Percentiles rank a stretch among this genome's conserved stretches.
Conservation (phyloP, 2,113 vertebrate species). For the Gallinago media region DNA sequence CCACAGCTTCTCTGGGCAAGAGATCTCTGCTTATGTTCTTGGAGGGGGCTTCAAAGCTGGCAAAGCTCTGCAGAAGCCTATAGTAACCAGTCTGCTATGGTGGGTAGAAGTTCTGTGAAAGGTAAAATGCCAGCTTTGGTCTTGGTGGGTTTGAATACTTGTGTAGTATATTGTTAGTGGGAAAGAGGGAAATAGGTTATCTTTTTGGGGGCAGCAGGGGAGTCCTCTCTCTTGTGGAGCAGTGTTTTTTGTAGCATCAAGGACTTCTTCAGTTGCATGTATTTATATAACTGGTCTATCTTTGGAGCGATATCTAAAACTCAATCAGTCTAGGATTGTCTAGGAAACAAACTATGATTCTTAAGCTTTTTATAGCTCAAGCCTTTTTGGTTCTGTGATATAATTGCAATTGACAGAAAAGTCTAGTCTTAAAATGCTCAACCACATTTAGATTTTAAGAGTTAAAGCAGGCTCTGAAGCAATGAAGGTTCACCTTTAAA, state of each 20-base stretch:
- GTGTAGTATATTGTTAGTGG: background rate
- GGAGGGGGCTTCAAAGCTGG: background rate
- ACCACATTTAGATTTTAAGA: background rate
- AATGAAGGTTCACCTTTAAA: background rate
- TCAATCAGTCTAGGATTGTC: background rate
- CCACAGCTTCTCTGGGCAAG: no score
- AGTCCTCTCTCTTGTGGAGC: background rate
- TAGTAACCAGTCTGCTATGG: background rate
- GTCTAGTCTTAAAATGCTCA: slow-evolving; percentile 1
- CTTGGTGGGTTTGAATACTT: background rate
- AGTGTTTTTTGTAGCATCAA: background rate
- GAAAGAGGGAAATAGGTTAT: background rate
- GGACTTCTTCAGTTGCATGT: background rate
- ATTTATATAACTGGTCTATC: background rate
- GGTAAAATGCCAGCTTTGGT: background rate
- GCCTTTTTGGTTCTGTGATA: background rate
- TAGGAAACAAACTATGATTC: background rate
- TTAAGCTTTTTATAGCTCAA: background rate
- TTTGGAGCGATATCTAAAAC: background rate
- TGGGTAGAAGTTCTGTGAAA: background rate
- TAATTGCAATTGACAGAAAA: background rate
- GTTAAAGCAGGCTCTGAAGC: background rate
- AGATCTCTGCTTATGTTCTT: background rate
- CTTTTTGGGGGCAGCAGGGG: rapidly evolving
- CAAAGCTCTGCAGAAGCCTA: background rate